Evolutionary conservation across 2,113 vertebrate genomes (phyloP).

Genomic region (Podiceps cristatus): DNA sequence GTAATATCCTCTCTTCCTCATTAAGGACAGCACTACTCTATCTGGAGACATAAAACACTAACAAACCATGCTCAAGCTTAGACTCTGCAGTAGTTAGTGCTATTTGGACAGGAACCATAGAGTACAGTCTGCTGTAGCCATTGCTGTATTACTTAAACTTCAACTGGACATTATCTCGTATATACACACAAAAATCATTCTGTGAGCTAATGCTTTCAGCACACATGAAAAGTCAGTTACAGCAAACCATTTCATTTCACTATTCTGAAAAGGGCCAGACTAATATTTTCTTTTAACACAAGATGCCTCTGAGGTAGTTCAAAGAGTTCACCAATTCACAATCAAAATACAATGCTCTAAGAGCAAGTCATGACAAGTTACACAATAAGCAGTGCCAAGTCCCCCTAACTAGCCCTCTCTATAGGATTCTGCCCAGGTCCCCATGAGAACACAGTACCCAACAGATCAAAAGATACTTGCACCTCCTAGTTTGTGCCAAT

Average conservation of each 20-base stretch:
- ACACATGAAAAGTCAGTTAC: not conserved
- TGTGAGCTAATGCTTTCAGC: not conserved
- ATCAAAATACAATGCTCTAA: not conserved
- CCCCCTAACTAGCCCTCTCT: not conserved
- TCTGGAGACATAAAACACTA: not conserved
- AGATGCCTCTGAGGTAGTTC: not conserved
- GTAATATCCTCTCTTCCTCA: not conserved
- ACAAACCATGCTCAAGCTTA: not conserved
- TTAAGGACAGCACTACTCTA: not conserved
- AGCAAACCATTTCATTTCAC: not conserved
- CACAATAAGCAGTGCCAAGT: not conserved
- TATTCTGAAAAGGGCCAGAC: not conserved
- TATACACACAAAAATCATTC: not conserved
- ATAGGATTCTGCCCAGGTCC: not conserved
- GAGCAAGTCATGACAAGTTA: not conserved
- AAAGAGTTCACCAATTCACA: not conserved
- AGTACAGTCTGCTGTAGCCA: not conserved
- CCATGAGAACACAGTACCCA: rapidly evolving
- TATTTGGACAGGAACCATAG: not conserved
- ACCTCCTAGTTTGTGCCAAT: not conserved
- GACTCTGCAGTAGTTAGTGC: not conserved
- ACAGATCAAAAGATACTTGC: not conserved
- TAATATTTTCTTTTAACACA: not conserved
- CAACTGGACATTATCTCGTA: not conserved
- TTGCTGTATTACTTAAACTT: not conserved